A percentile compares a stretch with the other conserved stretches of the same genome.
Conservation (phyloP, 2,113 vertebrate species). For the Camelus dromedarius region DNA sequence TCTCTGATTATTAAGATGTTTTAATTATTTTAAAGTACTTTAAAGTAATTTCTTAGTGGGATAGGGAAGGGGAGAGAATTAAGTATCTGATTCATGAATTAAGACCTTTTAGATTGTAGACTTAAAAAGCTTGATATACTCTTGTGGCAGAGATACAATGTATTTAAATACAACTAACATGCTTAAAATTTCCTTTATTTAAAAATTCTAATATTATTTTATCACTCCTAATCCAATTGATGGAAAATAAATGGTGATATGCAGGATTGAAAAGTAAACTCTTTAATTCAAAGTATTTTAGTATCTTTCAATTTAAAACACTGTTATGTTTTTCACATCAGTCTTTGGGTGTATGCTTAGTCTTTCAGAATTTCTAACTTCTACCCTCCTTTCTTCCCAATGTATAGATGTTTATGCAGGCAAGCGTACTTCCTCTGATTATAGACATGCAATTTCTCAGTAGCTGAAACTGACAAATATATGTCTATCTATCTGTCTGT, state of each 20-base stretch:
- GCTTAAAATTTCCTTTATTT: background rate
- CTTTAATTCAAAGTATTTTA: background rate
- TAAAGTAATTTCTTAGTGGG: background rate
- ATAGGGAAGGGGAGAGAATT: background rate
- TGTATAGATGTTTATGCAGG: background rate
- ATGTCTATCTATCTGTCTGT: background rate
- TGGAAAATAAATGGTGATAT: background rate
- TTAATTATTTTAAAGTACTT: background rate
- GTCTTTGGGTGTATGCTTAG: background rate
- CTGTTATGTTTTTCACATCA: background rate
- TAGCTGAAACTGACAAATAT: background rate
- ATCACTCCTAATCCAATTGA: background rate
- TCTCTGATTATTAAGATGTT: background rate
- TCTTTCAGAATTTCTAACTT: background rate
- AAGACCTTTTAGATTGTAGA: background rate
- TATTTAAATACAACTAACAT: background rate
- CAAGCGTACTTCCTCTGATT: background rate
- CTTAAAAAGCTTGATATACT: background rate
- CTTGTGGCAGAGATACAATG: background rate
- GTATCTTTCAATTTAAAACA: background rate
- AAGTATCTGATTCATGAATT: background rate
- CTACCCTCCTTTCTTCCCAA: background rate
- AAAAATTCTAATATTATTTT: background rate
- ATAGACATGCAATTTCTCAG: background rate
- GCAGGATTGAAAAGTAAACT: background rate